Evolutionary conservation across 2,113 vertebrate species (phyloP), one percentile per base, ranked within the genome.

Genomic region (Eulemur rufifrons): DNA sequence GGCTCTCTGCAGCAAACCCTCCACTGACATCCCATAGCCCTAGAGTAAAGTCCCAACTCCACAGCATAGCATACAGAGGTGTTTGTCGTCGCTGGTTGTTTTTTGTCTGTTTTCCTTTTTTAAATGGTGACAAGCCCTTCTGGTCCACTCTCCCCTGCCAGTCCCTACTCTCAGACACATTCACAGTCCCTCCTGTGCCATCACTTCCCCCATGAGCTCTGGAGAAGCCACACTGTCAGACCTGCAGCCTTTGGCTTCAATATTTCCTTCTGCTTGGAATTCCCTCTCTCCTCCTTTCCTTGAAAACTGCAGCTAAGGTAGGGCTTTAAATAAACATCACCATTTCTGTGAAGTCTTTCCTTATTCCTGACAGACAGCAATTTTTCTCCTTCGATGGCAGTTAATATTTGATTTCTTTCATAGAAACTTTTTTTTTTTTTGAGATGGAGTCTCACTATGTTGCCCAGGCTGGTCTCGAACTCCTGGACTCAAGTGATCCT

Each of bases 161-260:
- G 0, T 27, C 10, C 18, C 6, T n/a, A 4, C 4, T 15, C 32
- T 3, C 32, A 56, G 23, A 82, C 64, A 18, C 29, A 37, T 47
- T 25, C 89, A 59, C 6, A 37, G 11, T 6, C 20, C 59, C 34
- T 17, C 83, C 2, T 25, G 27, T 20, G 37, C 66, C 2, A 21
- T 2, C 14, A 0, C 34, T 25, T 4, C 2, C 4, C 5, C 29
- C 8, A 0, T 18, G 56, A 81, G 11, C 76, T 42, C 39, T 10
- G 32, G 37, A 9, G 64, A 47, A 71, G n/a, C 32, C 20, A 0
- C 2, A 5, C 45, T 59, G 25, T 50, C 64, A 90, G 86, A 61
- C 59, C 23, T 27, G 11, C 39, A 59, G 50, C 17, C 56, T 25
- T 50, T 18, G 21, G 56, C 18, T 73, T 13, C 42, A 29, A 6